Conservation (phyloP, 2,113 vertebrate species). For the Hypanus sabinus region DNA sequence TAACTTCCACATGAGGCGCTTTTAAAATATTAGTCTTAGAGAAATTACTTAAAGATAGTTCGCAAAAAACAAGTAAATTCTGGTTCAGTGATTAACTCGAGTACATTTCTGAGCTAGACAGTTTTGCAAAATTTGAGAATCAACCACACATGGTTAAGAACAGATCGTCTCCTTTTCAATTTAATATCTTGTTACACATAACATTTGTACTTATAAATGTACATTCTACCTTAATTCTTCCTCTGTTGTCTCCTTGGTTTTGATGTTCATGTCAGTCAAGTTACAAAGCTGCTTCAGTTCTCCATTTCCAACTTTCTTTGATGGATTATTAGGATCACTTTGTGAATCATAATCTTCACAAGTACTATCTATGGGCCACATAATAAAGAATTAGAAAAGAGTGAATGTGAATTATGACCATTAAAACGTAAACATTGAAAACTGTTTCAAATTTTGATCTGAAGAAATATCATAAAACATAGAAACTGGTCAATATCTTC, state of each 20-base stretch:
- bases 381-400: not conserved
- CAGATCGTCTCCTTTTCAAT: not conserved
- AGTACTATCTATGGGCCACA: constrained; percentile 1
- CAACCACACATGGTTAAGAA: not conserved
- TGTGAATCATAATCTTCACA: constrained; percentile 21
- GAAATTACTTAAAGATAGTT: not conserved
- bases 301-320: not conserved
- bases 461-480: not conserved
- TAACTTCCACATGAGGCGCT: not conserved
- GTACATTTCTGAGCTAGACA: too few relatives aligned
- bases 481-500: too few relatives aligned
- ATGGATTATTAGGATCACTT: not conserved
- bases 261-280: not conserved
- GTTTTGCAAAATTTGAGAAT: not conserved
- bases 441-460: not conserved
- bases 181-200: not conserved
- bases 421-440: not conserved
- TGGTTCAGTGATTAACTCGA: not conserved
- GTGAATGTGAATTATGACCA: not conserved
- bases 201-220: not conserved
- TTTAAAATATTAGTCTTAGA: not conserved
- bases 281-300: not conserved
- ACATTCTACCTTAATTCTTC: constrained; percentile 11
- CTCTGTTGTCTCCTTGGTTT: not conserved
- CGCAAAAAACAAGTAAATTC: not conserved